Evolutionary conservation across 2,797 vertebrate genomes (phyloP).

Genomic region (Carduelis carduelis): DNA sequence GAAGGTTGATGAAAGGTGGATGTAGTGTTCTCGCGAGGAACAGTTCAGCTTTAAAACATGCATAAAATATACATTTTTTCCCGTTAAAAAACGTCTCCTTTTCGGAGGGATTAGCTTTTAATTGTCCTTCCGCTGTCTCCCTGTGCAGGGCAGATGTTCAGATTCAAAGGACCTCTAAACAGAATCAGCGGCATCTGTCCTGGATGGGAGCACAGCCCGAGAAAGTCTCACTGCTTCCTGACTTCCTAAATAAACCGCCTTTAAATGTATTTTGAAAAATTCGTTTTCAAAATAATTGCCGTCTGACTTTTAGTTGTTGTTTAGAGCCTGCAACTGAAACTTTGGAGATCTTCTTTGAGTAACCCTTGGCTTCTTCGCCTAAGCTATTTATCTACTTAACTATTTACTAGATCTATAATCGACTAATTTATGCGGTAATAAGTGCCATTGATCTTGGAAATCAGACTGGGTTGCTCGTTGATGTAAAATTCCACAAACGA

Average conservation of each 20-base stretch:
- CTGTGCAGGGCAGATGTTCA: conserved; percentile 55
- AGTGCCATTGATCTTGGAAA: conserved; percentile 26
- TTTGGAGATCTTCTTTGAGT: background rate
- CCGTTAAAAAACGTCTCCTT: background rate
- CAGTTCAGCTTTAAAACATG: background rate
- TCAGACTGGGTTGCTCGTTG: background rate
- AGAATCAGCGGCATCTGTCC: conserved; percentile 63
- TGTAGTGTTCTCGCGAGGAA: background rate
- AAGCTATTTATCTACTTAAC: conserved; percentile 43
- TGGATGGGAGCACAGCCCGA: conserved; percentile 10
- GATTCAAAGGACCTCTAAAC: conserved; percentile 55
- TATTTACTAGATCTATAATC: conserved; percentile 35
- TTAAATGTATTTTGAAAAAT: conserved; percentile 22
- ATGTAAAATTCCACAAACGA: background rate
- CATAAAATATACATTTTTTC: background rate
- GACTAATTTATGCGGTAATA: conserved; percentile 7
- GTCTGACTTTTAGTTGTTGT: background rate
- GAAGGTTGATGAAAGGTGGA: background rate
- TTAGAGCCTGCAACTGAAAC: background rate
- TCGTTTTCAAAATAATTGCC: conserved; percentile 50
- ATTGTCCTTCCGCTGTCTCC: conserved; percentile 18
- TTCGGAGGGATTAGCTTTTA: conserved; percentile 6
- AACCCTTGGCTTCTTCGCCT: conserved; percentile 13
- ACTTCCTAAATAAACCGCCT: conserved; percentile 35
- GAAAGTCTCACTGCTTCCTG: conserved; percentile 21